Evolutionary conservation across 1,140 invertebrate species (phyloP).

Genomic region (Harlomillsia oculata): DNA sequence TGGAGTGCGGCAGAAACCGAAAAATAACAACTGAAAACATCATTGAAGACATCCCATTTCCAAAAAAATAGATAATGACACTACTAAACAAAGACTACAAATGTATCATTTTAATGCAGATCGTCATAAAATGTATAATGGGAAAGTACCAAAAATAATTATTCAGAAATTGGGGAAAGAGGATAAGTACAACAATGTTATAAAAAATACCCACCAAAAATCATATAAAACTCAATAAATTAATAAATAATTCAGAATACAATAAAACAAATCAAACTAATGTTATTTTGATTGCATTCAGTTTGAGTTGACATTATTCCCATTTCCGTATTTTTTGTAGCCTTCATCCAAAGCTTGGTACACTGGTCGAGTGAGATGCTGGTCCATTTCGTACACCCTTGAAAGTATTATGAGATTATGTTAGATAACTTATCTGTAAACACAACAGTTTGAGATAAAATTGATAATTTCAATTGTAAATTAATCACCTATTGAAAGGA

Average conservation of each 20-base stretch:
- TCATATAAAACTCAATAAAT: neutral
- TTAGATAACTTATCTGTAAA: neutral
- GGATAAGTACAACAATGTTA: neutral
- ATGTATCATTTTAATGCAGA: too few species aligned
- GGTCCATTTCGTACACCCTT: neutral
- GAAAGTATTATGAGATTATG: too few species aligned
- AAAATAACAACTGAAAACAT: too few species aligned
- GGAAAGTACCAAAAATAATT: neutral
- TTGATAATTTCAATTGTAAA: neutral
- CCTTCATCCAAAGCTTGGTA: conserved; percentile 5
- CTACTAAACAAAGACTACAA: too few species aligned
- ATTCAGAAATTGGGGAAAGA: neutral
- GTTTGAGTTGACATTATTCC: neutral
- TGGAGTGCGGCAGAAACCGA: too few species aligned
- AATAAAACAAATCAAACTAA: neutral
- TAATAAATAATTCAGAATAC: neutral
- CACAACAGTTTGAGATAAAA: neutral
- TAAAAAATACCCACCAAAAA: neutral
- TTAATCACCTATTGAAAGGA: neutral
- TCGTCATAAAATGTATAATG: neutral
- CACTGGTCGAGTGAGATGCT: conserved; percentile 5
- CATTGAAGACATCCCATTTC: too few species aligned
- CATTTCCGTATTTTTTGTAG: conserved; percentile 3
- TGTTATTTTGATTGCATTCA: neutral
- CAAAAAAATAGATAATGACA: too few species aligned